Percentiles rank a stretch among this genome's conserved stretches.
These are phyloP conservation scores for Gopherus evgoodei DNA, from an alignment of 2,113 vertebrate genomes.

Conservation along the genomic window DNA sequence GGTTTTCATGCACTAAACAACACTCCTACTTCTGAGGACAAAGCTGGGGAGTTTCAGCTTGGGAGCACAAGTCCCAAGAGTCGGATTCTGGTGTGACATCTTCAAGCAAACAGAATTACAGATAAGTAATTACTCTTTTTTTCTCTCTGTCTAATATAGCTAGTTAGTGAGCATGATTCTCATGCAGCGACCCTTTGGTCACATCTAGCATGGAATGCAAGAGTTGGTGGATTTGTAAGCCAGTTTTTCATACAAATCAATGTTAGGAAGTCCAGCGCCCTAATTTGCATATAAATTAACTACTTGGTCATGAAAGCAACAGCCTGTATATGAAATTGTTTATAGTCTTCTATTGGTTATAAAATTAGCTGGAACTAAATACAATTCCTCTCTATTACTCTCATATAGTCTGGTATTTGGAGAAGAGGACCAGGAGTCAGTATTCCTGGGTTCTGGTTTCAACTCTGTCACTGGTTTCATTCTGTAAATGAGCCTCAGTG, in stretches of 20 bases:
- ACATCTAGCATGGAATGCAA: neutral
- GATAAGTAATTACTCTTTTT: neutral
- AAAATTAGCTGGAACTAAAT: slow-evolving; percentile 2
- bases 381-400: neutral
- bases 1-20: neutral
- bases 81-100: neutral
- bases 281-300: neutral
- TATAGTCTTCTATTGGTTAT: neutral
- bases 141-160: neutral
- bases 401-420: neutral
- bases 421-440: neutral
- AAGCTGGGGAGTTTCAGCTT: neutral
- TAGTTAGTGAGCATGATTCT: neutral
- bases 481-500: neutral
- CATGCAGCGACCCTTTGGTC: accelerated
- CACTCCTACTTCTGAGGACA: neutral
- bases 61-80: neutral
- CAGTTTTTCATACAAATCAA: neutral
- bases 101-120: neutral
- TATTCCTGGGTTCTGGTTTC: neutral
- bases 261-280: neutral
- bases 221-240: neutral
- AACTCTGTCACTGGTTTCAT: neutral
- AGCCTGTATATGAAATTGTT: neutral
- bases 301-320: neutral